Conservation (phyloP, 30 jellyfish, hydroid and myxozoan species). For the Phacellophora camtschatica region DNA sequence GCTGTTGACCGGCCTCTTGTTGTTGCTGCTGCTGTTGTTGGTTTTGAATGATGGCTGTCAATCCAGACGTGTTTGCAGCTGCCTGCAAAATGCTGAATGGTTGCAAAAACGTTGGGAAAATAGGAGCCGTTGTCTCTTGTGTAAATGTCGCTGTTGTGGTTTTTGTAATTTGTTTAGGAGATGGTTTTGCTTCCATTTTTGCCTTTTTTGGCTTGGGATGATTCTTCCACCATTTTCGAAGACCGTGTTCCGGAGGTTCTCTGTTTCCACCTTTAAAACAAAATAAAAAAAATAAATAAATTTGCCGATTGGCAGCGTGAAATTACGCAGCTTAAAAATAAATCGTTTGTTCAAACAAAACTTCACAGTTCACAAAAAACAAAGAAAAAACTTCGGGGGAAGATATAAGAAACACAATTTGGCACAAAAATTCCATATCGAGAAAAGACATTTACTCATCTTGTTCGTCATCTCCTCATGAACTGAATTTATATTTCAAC, state of each 20-base stretch:
- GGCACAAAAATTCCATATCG: too few species aligned
- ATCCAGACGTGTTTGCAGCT: constrained; percentile 97
- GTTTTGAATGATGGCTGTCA: constrained; percentile 84
- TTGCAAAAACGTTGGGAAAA: constrained; percentile 67
- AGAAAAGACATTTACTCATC: too few species aligned
- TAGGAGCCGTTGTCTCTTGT: constrained; percentile 37
- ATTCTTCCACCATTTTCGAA: constrained; percentile 80
- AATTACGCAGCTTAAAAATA: too few species aligned
- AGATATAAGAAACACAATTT: too few species aligned
- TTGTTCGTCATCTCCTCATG: too few species aligned
- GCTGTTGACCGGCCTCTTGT: constrained; percentile 6
- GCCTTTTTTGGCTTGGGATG: constrained; percentile 85
- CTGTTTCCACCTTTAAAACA: constrained; percentile 92
- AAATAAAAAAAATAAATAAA: too few species aligned
- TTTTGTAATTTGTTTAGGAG: not conserved
- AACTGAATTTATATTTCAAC: too few species aligned
- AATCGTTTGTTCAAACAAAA: too few species aligned
- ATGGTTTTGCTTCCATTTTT: constrained; percentile 6
- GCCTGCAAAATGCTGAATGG: constrained; percentile 83
- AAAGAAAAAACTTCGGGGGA: too few species aligned
- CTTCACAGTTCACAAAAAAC: too few species aligned
- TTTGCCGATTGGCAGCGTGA: too few species aligned
- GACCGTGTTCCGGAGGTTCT: constrained; percentile 98
- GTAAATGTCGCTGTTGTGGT: constrained; percentile 5
- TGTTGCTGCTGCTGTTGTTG: constrained; percentile 67